phyloP scores from a whole-genome alignment of 2,797 vertebrate species.

The Molossus molossus region DNA sequence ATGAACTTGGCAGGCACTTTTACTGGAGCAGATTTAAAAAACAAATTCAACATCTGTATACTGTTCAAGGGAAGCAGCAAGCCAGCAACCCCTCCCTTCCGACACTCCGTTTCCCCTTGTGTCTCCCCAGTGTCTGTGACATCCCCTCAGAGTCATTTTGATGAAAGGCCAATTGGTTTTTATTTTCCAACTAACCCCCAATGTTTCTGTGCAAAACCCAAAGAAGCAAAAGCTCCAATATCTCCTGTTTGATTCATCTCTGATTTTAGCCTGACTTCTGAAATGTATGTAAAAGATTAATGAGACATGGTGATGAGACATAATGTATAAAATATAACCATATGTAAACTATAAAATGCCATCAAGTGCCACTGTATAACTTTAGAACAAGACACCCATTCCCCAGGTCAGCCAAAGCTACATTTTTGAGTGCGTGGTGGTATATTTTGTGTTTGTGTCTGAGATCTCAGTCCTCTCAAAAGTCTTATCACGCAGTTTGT shows the following conservation, averaged over 20 bases:
- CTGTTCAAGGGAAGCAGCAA: neutral
- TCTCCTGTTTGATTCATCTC: slow-evolving; percentile 12
- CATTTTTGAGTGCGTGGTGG: slow-evolving; percentile 29
- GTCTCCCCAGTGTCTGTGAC: neutral
- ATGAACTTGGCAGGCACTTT: slow-evolving; percentile 64
- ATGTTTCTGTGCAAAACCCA: slow-evolving; percentile 29
- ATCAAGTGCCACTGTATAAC: neutral
- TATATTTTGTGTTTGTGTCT: slow-evolving; percentile 33
- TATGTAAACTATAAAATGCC: neutral
- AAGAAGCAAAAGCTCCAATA: slow-evolving; percentile 50
- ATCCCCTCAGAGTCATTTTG: neutral
- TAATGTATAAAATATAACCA: neutral
- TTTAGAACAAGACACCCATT: neutral
- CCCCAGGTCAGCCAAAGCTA: neutral
- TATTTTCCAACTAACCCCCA: neutral
- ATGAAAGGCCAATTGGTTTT: slow-evolving; percentile 36
- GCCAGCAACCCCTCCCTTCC: neutral
- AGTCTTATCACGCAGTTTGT: neutral
- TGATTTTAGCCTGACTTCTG: slow-evolving; percentile 23
- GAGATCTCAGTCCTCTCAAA: neutral
- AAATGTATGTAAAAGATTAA: neutral
- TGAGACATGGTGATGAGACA: neutral
- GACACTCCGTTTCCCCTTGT: neutral
- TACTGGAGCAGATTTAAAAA: slow-evolving; percentile 60
- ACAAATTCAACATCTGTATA: slow-evolving; percentile 8